Percentiles rank a stretch among this genome's conserved stretches.
These are phyloP conservation scores for Drosophila affinis DNA, from an alignment of 2,888 invertebrate species.

Conservation along the genomic window DNA sequence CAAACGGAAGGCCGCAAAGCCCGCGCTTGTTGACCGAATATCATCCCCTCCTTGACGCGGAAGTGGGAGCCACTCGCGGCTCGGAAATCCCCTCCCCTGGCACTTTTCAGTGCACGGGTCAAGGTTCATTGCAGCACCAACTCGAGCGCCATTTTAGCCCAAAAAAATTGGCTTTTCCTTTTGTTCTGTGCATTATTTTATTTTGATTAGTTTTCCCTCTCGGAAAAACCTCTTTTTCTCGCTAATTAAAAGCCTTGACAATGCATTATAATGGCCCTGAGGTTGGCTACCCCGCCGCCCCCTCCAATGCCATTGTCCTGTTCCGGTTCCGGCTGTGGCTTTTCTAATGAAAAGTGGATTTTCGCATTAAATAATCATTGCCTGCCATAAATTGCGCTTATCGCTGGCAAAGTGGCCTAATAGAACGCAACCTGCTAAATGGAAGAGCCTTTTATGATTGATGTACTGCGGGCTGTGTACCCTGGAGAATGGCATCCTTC, in stretches of 20 bases:
- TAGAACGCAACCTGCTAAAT: constrained; percentile 2
- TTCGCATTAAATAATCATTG: constrained; percentile 22
- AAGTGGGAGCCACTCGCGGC: background rate
- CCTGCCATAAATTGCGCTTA: constrained; percentile 18
- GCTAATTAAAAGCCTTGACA: constrained; percentile 36
- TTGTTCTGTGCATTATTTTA: constrained; percentile 23
- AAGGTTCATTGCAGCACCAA: constrained; percentile 36
- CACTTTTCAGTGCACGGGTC: constrained; percentile 38
- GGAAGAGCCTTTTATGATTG: constrained; percentile 21
- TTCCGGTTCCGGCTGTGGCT: background rate
- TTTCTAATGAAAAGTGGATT: constrained; percentile 4
- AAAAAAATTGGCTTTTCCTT: constrained; percentile 10
- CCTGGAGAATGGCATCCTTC: background rate
- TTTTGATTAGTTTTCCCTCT: constrained; percentile 25
- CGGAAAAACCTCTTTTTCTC: background rate
- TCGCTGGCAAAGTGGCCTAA: constrained; percentile 15
- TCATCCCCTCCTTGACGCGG: background rate
- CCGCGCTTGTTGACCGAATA: background rate
- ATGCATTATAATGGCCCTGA: constrained; percentile 31
- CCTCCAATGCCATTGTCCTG: background rate
- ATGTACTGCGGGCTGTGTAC: constrained; percentile 1
- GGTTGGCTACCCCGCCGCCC: background rate
- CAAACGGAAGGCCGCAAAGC: background rate
- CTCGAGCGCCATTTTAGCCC: constrained; percentile 1
- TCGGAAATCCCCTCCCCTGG: background rate